Evolutionary conservation across 2,797 vertebrate genomes (phyloP), one percentile per base, ranked within the genome.

Genomic region (Fratercula arctica): DNA sequence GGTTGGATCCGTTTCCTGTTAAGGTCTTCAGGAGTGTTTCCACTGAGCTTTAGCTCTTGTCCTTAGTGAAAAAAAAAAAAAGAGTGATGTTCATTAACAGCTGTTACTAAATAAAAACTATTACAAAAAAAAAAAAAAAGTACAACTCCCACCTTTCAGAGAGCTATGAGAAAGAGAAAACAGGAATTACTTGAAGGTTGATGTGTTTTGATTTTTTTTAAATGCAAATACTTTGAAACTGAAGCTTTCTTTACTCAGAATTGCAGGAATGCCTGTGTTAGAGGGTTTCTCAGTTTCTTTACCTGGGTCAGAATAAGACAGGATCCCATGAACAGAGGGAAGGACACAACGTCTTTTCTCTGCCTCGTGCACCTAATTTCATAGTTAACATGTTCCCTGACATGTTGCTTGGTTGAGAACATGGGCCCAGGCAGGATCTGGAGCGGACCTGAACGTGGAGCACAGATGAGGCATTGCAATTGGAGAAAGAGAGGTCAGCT

Each of bases 381-480:
- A 18, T 13, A 33, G 28, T 41, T 69, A 41, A 4, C 6, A 28
- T 24, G 43, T 48, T 73, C 35, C 48, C 19, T 64, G 60, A 14
- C 25, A 37, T 0, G 0, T 51, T 46, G 3, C 8, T 61, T 57
- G 13, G 6, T 37, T 74, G 39, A n/a, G 45, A 50, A 9, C 16
- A 16, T 6, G 17, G 39, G 8, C 43, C 14, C 14, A 43, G 28
- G 10, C 28, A 8, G 46, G 43, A 26, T 53, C 43, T 63, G 43
- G 29, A 35, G 53, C 0, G 0, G 29, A 37, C 11, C 13, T 0
- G 4, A 61, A 45, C 9, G 17, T 0, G 0, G 24, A 66, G 57
- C 31, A 53, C 16, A 45, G 66, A 48, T 15, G n/a, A 64, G 12
- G 9, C 7, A 2, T 4, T 37, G 51, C 2, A 0, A 64, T 48